Conservation (phyloP, 2,797 vertebrate genomes). For the Liparis tanakae region DNA sequence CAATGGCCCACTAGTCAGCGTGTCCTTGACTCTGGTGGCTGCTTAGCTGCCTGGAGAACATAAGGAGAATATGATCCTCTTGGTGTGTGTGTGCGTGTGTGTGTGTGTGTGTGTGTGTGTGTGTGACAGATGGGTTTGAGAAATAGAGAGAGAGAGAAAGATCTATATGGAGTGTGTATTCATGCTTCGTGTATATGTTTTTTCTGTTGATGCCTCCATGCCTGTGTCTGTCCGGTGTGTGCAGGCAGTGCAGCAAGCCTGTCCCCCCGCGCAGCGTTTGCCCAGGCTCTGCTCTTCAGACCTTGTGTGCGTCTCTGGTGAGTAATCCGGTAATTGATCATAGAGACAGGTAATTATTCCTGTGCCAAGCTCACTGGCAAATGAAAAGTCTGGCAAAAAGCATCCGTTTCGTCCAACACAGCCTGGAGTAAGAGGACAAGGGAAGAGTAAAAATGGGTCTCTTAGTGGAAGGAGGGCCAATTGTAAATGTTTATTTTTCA, state of each 20-base stretch:
- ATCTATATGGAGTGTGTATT: conserved; percentile 15
- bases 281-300: conserved; percentile 61
- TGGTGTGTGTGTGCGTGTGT: no score
- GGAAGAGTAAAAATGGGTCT: conserved; percentile 67
- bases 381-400: conserved; percentile 77
- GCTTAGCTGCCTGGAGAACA: conserved; percentile 46
- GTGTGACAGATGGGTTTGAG: conserved; percentile 20
- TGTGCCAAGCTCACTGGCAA: conserved; percentile 80
- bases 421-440: conserved; percentile 71
- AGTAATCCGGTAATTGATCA: conserved; percentile 88
- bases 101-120: no score
- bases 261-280: conserved; percentile 34
- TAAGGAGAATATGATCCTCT: conserved; percentile 30
- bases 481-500: neutral
- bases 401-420: conserved; percentile 76
- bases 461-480: conserved; percentile 58
- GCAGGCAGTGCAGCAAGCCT: conserved; percentile 34
- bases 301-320: conserved; percentile 79
- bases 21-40: conserved; percentile 67
- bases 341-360: conserved; percentile 86
- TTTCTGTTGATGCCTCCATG: conserved; percentile 7
- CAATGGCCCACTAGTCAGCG: conserved; percentile 48
- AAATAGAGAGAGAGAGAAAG: neutral
- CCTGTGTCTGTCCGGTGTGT: conserved; percentile 13
- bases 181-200: conserved; percentile 30